Evolutionary conservation across 2,888 invertebrate genomes (phyloP), one percentile per base, ranked within the genome.

Genomic region (Bursaphelenchus okinawaensis): DNA sequence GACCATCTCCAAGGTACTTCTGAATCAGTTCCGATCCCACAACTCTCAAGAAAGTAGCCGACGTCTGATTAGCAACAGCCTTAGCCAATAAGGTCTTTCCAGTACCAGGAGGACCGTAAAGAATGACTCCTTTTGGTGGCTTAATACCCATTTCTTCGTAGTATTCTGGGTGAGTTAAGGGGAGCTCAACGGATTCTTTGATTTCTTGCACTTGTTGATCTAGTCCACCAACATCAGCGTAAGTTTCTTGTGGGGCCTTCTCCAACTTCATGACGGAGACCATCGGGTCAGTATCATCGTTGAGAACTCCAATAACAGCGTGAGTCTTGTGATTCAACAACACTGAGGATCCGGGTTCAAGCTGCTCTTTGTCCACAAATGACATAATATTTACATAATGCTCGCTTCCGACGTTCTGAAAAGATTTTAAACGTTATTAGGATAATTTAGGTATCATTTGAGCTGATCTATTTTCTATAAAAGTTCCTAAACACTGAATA

Each of bases 81-180:
- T 98, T 98, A 8, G 98, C 98, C 63, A 98, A 86, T 51, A 98
- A 86, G 0, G 98, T 98, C 85, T 98, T 98, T 58, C 96, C 98
- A 20, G 96, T 99, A 54, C 98, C 98, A 0, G 98, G 98, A 20
- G 91, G 90, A 0, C 96, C 98, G 84, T 98, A 98, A 40, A 98
- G 87, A 81, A 98, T 98, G 0, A 98, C 96, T 23, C 79, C 98
- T 84, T 98, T 98, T 0, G 98, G 98, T 16, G 98, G 96, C 83
- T 94, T 93, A 77, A 99, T 98, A 56, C 98, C 98, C 96, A 98
- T 98, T 86, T 98, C 98, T 84, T 99, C 96, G 83, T 98, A 98
- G 85, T 96, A 96, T 84, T 99, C 98, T 0, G 98, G 98, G 86
- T 99, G 98, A 16, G 98, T 99, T 20, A 98, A 85, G 0, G 98